These are phyloP conservation scores for Rhagium mordax DNA, from an alignment of 2,888 invertebrate species.

Conservation along the genomic window DNA sequence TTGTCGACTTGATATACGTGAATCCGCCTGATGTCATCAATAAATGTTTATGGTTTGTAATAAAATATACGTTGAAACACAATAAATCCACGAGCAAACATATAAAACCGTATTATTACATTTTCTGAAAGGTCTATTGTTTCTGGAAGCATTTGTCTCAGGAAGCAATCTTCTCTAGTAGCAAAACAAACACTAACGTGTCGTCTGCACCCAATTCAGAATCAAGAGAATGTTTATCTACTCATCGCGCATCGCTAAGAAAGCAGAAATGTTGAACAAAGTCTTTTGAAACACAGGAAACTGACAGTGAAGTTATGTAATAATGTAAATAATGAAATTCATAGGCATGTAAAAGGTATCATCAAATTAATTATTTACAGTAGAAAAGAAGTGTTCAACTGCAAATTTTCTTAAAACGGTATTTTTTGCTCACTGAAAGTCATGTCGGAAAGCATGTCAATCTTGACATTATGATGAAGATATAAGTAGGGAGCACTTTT, in stretches of 20 bases:
- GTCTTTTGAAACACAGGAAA: conserved; percentile 16
- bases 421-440: not conserved
- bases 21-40: not conserved
- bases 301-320: conserved; percentile 2
- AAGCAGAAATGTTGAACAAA: conserved; percentile 21
- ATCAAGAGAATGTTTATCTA: conserved; percentile 49
- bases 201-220: conserved; percentile 41
- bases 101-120: conserved; percentile 32
- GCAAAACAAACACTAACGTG: conserved; percentile 55
- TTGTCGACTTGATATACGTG: too few species aligned
- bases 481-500: too few species aligned
- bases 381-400: not conserved
- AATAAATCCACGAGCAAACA: conserved; percentile 27
- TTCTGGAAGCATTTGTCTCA: conserved; percentile 42
- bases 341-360: not conserved
- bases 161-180: conserved; percentile 57
- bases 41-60: not conserved
- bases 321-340: not conserved
- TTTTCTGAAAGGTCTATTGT: conserved; percentile 42
- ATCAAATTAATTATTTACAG: not conserved
- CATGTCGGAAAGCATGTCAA: too few species aligned
- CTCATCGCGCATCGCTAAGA: conserved; percentile 39
- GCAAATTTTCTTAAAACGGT: not conserved
- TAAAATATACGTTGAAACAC: not conserved
- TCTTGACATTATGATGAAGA: too few species aligned